Evolutionary conservation across 2,797 vertebrate species (phyloP).

Genomic region (Bovichtus diacanthus): DNA sequence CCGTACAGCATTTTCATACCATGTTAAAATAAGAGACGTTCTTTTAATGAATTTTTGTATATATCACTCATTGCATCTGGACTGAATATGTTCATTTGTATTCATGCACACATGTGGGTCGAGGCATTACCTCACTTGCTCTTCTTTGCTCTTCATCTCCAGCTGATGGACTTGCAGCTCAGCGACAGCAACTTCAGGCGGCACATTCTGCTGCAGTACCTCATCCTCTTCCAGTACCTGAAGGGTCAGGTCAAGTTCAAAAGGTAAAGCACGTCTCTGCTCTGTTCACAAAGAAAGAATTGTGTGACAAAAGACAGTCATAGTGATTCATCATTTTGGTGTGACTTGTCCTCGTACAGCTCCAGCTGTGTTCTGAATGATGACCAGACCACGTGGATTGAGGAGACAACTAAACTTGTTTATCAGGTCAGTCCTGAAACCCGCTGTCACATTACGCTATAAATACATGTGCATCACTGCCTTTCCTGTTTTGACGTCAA

Average conservation of each 20-base stretch:
- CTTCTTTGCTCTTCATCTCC: conserved; percentile 25
- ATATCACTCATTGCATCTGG: too few species aligned
- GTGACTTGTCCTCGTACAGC: conserved; percentile 74
- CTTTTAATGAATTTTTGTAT: too few species aligned
- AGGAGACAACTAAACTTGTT: conserved; percentile 96
- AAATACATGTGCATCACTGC: background rate
- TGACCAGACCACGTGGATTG: conserved; percentile 96
- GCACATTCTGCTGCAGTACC: conserved; percentile 97
- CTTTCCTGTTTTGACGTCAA: background rate
- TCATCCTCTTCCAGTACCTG: conserved; percentile 98
- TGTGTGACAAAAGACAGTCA: background rate
- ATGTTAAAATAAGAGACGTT: background rate
- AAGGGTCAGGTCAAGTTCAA: conserved; percentile 99
- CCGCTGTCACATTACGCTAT: background rate
- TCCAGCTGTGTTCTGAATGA: conserved; percentile 94
- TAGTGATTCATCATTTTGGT: background rate
- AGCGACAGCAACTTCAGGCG: conserved; percentile 98
- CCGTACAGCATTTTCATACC: background rate
- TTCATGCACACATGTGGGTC: background rate
- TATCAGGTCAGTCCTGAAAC: conserved; percentile 90
- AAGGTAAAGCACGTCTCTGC: conserved; percentile 84
- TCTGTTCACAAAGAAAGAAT: too few species aligned
- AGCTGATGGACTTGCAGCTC: conserved; percentile 99
- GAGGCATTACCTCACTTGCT: background rate
- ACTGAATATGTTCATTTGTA: background rate